Percentiles rank a stretch among this genome's conserved stretches.
Conservation (phyloP, 2,888 invertebrate genomes). For the Zelleria hepariella region DNA sequence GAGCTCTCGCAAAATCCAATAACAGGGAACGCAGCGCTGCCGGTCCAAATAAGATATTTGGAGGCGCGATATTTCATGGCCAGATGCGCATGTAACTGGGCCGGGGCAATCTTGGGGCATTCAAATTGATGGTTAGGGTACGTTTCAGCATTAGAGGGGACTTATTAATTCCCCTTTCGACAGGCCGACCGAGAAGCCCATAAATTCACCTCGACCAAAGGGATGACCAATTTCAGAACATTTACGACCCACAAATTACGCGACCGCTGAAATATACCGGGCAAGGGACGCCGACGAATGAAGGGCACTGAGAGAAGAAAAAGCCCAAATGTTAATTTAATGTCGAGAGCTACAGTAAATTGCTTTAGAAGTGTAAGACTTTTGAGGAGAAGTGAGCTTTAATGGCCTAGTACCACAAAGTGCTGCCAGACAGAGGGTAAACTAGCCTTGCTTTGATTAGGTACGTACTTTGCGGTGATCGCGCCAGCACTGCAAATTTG, state of each 20-base stretch:
- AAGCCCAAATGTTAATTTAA: slow-evolving; percentile 70
- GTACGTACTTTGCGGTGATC: too few relatives aligned
- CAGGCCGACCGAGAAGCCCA: slow-evolving; percentile 69
- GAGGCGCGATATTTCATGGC: slow-evolving; percentile 59
- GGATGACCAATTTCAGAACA: slow-evolving; percentile 73
- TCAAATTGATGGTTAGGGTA: slow-evolving; percentile 71
- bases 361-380: slow-evolving; percentile 58
- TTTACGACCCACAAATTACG: slow-evolving; percentile 73
- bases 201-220: slow-evolving; percentile 72
- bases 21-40: neutral
- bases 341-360: slow-evolving; percentile 65
- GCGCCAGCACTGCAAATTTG: too few relatives aligned
- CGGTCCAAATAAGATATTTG: slow-evolving; percentile 39
- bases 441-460: too few relatives aligned
- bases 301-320: slow-evolving; percentile 49
- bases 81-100: slow-evolving; percentile 51
- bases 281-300: slow-evolving; percentile 46
- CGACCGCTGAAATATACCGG: slow-evolving; percentile 70
- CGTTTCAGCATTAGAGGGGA: slow-evolving; percentile 70
- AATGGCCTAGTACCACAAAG: too few relatives aligned
- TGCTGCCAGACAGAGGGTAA: too few relatives aligned
- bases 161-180: slow-evolving; percentile 73
- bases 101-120: slow-evolving; percentile 63
- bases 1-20: slow-evolving; percentile 2
- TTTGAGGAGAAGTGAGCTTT: slow-evolving; percentile 48